Evolutionary conservation across 2,797 vertebrate species (phyloP), one percentile per base, ranked within the genome.

Genomic region (Mastacembelus armatus): DNA sequence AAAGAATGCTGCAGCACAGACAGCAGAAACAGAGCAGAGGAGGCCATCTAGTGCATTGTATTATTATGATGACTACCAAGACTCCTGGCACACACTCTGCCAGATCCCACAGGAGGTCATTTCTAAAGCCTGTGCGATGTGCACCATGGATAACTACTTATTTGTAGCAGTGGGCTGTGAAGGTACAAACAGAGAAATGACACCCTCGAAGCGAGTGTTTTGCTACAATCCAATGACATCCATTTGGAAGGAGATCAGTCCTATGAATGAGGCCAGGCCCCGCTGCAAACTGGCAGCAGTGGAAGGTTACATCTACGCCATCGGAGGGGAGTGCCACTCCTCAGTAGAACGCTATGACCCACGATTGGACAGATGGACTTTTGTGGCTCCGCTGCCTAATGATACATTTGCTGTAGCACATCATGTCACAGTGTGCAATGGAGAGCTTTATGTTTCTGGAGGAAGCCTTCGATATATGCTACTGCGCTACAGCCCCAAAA

Each of bases 81-180:
- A 98, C 26, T 6, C 15, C 61, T 99, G 98, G 98, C 85, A 87
- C 10, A 84, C 58, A 0, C 92, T 97, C 40, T 93, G 94, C 63
- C 64, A 50, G 0, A 59, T 99, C 73, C 97, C 97, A 0, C 78
- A 82, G 0, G 96, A 97, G 81, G 95, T 92, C 5, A 79, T 95
- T 65, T 96, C 96, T 62, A 87, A 80, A 59, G 96, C 96, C 1
- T 95, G 95, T 0, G 93, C 97, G 38, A 57, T 95, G 87, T 96
- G 97, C 73, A 94, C 93, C 26, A 94, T 98, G 92, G 97, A 98
- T 88, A 99, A 99, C 84, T 99, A 98, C 77, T 91, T 99, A 55
- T 99, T 98, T 0, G 83, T 99, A 52, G 95, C 92, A 14, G 91
- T 95, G 0, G 97, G 96, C 48, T 96, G 96, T 21, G 91, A 95